phyloP scores from a whole-genome alignment of 2,113 vertebrate genomes.

The Pangasianodon hypophthalmus region DNA sequence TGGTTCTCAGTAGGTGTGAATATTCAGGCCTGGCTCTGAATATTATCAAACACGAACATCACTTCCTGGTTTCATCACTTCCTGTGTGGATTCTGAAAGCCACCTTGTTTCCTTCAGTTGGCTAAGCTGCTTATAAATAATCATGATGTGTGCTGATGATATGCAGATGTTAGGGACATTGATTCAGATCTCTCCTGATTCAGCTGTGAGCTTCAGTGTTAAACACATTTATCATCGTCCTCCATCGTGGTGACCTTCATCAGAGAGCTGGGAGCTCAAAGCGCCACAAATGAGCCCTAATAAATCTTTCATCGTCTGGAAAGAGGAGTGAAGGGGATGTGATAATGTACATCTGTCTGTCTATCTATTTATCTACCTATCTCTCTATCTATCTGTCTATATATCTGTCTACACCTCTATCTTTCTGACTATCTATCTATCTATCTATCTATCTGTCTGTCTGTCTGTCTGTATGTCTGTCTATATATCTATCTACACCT shows the following conservation, averaged over 20 bases:
- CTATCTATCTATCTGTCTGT: neutral
- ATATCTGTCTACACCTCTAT: neutral
- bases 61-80: slow-evolving; percentile 22
- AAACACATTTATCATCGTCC: neutral
- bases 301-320: neutral
- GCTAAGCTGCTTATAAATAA: neutral
- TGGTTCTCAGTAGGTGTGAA: neutral
- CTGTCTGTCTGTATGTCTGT: neutral
- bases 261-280: neutral
- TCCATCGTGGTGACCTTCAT: neutral
- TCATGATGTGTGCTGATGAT: neutral
- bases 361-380: neutral
- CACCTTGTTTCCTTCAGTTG: neutral
- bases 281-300: neutral
- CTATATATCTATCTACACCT: no score
- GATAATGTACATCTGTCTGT: neutral
- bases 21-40: slow-evolving; percentile 4
- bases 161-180: neutral
- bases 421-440: neutral
- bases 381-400: neutral
- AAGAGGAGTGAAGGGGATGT: neutral
- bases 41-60: neutral
- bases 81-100: neutral
- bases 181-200: neutral
- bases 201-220: neutral